Conservation (phyloP, 2,113 vertebrate genomes). For the Varanus komodoensis region DNA sequence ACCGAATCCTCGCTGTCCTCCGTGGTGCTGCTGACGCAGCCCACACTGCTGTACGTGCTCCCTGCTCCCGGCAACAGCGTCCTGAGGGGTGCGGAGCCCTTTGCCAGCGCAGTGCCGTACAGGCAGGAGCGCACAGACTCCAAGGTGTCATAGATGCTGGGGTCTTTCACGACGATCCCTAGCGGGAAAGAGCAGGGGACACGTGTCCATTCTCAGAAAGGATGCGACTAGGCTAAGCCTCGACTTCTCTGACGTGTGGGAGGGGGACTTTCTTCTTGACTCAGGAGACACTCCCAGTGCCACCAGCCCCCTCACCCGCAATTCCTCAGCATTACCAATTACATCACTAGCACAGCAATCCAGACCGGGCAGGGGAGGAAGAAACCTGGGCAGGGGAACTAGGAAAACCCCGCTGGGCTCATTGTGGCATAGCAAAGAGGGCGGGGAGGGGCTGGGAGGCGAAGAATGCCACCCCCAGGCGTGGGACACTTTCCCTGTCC, state of each 20-base stretch:
- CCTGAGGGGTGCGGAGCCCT: constrained; percentile 80
- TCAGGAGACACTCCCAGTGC: neutral
- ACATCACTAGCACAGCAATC: neutral
- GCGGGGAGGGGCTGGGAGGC: neutral
- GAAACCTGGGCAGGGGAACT: neutral
- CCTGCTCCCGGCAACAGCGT: constrained; percentile 68
- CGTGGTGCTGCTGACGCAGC: constrained; percentile 76
- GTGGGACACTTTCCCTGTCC: too few relatives aligned
- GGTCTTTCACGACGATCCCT: constrained; percentile 94
- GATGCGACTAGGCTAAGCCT: neutral
- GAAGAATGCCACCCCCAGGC: neutral
- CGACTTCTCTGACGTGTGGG: neutral
- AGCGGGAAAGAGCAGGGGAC: constrained; percentile 11
- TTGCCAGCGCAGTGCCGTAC: constrained; percentile 79
- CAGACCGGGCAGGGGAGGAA: neutral
- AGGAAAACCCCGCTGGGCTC: neutral
- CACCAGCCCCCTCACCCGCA: too few relatives aligned
- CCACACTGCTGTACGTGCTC: constrained; percentile 80
- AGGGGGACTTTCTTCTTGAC: neutral
- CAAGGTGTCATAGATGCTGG: constrained; percentile 90
- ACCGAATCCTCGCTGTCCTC: constrained; percentile 85
- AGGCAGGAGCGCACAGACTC: constrained; percentile 88
- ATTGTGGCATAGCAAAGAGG: neutral
- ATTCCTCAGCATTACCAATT: neutral
- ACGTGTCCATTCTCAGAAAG: neutral